Evolutionary conservation across 53 echinoderm and acorn worm species (phyloP).

Genomic region (Patiria pectinifera): DNA sequence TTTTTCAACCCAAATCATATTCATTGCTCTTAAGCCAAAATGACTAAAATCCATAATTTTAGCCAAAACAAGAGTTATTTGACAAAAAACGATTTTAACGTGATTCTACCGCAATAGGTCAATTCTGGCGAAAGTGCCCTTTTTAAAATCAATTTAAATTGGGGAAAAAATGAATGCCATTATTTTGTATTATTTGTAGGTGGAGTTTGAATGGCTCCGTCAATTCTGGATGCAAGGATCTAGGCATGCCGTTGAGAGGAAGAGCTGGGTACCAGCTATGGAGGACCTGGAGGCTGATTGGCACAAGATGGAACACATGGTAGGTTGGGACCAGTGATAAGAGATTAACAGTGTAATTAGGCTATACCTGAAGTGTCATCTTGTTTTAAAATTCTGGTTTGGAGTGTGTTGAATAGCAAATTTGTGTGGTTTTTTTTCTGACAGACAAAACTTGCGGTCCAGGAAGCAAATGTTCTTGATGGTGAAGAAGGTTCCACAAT

Average conservation of each 20-base stretch:
- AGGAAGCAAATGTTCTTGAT: constrained; percentile 15
- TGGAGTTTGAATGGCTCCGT: constrained; percentile 75
- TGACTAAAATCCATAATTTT: no score
- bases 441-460: constrained; percentile 76
- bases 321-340: constrained; percentile 6
- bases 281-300: constrained; percentile 57
- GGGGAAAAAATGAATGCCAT: not conserved
- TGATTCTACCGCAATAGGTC: no score
- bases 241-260: constrained; percentile 57
- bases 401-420: not conserved
- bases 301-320: constrained; percentile 66
- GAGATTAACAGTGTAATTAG: no score
- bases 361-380: not conserved
- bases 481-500: not conserved
- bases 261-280: constrained; percentile 69
- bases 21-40: no score
- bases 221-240: constrained; percentile 80
- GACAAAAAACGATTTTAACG: no score
- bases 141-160: no score
- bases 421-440: not conserved
- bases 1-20: no score
- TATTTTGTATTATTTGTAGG: constrained; percentile 39
- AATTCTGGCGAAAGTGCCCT: no score
- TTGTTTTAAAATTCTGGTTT: no score
- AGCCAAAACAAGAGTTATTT: no score